Base-by-base conservation (phyloP, 2,113 vertebrate species). In the Alexandromys fortis region DNA sequence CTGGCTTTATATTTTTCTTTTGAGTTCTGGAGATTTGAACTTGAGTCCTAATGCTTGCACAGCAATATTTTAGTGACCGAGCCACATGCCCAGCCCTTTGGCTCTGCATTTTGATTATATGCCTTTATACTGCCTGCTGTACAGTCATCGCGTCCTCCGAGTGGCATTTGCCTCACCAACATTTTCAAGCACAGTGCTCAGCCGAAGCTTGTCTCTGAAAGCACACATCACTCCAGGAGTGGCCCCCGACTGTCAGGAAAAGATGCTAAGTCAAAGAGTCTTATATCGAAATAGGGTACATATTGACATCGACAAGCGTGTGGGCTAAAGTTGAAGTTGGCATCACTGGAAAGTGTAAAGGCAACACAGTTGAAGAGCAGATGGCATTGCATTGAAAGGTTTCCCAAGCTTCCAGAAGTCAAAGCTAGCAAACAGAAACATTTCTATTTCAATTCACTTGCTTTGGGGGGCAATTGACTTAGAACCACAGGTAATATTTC, bases 181-280 rank as follows among this genome's bases (percentile, higher is more conserved):
- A 91, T 33, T 95, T 96, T 96, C 93, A 96, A 96, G 83, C 58
- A 87, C 52, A 95, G 30, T 35, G 72, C 70, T 88, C 47, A 85
- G 77, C 26, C 47, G 85, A 92, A 96, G 73, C 30, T 77, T 77
- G 24, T 90, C 24, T 61, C 45, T 65, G 72, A 92, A 77, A 91
- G 16, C 61, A 76, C 61, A 90, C 0, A 47, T 38, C 33, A 87
- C 58, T 16, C 49, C 73, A 89, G 26, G 26, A 61, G 73, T 68
- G 83, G 61, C 49, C 90, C 92, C 42, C 83, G 30, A 93, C 72
- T 86, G 89, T 55, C 42, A n/a, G 33, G 49, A 91, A 85, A 94
- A 92, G 35, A 93, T 93, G 42, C 83, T 92, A 55, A 95, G 72
- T 8, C 16, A 94, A 95, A 89, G 67, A 63, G 63, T 22, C 49